Conservation (phyloP, 2,888 invertebrate species). For the Micoletzkya japonica region DNA sequence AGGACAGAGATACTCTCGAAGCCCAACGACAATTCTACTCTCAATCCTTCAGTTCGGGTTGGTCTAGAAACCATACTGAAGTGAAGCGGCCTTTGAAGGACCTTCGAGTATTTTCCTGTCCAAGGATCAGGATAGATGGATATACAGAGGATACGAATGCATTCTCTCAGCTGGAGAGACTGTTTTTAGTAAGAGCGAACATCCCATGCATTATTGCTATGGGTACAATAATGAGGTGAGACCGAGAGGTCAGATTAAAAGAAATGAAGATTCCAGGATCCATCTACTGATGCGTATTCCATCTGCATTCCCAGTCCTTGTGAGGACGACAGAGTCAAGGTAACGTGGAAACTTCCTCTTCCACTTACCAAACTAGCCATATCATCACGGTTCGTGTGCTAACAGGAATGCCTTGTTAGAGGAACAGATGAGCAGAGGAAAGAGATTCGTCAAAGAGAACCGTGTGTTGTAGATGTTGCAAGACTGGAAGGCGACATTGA, state of each 20-base stretch:
- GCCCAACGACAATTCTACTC: constrained; percentile 57
- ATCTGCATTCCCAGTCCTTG: constrained; percentile 33
- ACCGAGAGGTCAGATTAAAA: background rate
- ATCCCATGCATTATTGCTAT: constrained; percentile 62
- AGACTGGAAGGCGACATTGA: too few species aligned
- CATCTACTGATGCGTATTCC: constrained; percentile 15
- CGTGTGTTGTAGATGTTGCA: too few species aligned
- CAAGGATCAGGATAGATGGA: constrained; percentile 61
- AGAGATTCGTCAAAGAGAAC: too few species aligned
- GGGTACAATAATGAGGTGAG: constrained; percentile 40
- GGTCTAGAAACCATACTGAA: background rate
- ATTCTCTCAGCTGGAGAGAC: constrained; percentile 61
- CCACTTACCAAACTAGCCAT: too few species aligned
- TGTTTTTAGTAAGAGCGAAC: constrained; percentile 57
- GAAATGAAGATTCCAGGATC: constrained; percentile 8
- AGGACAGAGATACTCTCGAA: constrained; percentile 52
- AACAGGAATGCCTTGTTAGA: too few species aligned
- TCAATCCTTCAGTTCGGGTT: constrained; percentile 55
- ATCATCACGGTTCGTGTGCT: too few species aligned
- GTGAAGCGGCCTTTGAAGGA: constrained; percentile 28
- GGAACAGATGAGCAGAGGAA: too few species aligned
- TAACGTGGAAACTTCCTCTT: background rate
- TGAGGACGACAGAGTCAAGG: constrained; percentile 20
- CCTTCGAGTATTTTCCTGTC: constrained; percentile 45
- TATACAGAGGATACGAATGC: constrained; percentile 56